A percentile compares a stretch with the other conserved stretches of the same genome.
phyloP scores from a whole-genome alignment of 1,140 invertebrate genomes.

The Ladona fulva region DNA sequence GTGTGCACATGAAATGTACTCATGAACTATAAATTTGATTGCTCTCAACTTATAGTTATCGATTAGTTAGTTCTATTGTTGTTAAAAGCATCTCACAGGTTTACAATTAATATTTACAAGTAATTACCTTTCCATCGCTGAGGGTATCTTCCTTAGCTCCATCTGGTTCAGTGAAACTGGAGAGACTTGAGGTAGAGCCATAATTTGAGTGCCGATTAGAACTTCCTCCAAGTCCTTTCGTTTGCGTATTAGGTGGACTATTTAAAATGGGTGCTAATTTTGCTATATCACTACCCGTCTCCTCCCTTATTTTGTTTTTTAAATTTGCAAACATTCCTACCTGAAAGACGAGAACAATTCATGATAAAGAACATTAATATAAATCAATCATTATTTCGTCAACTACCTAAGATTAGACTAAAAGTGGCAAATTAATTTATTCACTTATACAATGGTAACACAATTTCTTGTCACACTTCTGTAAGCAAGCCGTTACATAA shows the following conservation, averaged over 20 bases:
- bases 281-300: conserved; percentile 58
- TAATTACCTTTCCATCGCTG: conserved; percentile 14
- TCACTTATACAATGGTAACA: too few relatives aligned
- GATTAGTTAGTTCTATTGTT: too few relatives aligned
- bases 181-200: conserved; percentile 51
- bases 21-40: too few relatives aligned
- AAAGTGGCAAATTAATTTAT: too few relatives aligned
- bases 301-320: conserved; percentile 65
- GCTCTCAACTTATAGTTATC: too few relatives aligned
- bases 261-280: conserved; percentile 33
- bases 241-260: conserved; percentile 32
- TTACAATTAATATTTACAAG: too few relatives aligned
- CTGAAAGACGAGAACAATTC: neutral
- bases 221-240: conserved; percentile 37
- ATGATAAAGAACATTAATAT: neutral
- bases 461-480: too few relatives aligned
- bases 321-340: conserved; percentile 31
- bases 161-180: conserved; percentile 38
- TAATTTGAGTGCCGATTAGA: conserved; percentile 43
- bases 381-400: too few relatives aligned
- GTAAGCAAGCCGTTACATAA: too few relatives aligned
- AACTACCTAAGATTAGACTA: too few relatives aligned
- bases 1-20: too few relatives aligned
- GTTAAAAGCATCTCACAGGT: too few relatives aligned
- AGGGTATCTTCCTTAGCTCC: conserved; percentile 30